Evolutionary conservation across 2,888 invertebrate species (phyloP), one percentile per base, ranked within the genome.

Genomic region (Caenorhabditis imperialis): DNA sequence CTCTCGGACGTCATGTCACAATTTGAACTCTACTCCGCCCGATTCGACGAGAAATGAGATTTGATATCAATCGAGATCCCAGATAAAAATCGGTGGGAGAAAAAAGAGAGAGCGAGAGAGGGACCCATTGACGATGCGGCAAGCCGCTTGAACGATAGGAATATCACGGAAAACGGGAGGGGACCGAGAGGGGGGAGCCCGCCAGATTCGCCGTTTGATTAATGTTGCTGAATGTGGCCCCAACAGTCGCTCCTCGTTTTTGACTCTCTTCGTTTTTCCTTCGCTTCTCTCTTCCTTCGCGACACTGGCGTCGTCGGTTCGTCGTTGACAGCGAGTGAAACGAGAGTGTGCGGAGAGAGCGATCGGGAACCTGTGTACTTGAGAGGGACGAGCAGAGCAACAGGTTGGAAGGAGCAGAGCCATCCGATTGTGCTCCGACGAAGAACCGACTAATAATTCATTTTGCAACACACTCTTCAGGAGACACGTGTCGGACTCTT

Each of bases 211-310:
- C 60, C 55, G 67, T 72, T 62, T 72, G 72, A 72, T 72, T 72
- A 72, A 72, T 72, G 72, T 63, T 60, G 58, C 72, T 72, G 72
- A 72, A 72, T 72, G 72, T 63, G 63, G 63, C 63, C 58, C 67
- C 67, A 69, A 69, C 67, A 69, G 67, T 69, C 67, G 67, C 67
- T 51, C 53, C 58, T 50, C 58, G 35, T 58, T 55, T 69, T 50
- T 10, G 30, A 6, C 10, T 63, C 55, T 55, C 55, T 47, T 63
- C 48, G 54, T 55, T 45, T 57, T 65, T 38, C 20, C 55, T 45
- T 50, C 50, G 35, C 40, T 18, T 30, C 30, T 30, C 30, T 27
- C 22, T 44, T 23, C 3, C 44, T 30, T 50, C 63, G 14, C 51
- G 53, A 62, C 62, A 33, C 45, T 35, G 45, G 44, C 57, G n/a